Evolutionary conservation across 2,888 invertebrate species (phyloP), one percentile per base, ranked within the genome.

Genomic region (Caradrina kadenii): DNA sequence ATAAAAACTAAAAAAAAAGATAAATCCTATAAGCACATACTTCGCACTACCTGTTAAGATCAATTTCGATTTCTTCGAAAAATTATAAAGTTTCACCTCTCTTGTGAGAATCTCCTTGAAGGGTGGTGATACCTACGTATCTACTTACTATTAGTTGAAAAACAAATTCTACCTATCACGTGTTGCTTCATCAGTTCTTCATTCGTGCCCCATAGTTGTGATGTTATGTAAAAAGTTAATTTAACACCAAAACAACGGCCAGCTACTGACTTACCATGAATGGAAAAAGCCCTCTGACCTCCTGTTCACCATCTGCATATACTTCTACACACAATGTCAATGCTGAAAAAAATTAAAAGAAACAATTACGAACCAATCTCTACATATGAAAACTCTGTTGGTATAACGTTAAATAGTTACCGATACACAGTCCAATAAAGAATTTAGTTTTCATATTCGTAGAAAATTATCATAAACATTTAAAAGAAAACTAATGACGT

Each of bases 221-320:
- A 42, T 19, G 19, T 56, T 31, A 39, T 10, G 15, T 26, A 11
- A 52, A 31, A n/a, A 19, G 11, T n/a, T n/a, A 35, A 59, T 58
- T 50, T 53, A n/a, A 48, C 66, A 74, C 53, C 15, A 67, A 54
- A 63, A 6, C 10, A 49, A 65, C 45, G 50, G 15, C 31, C n/a
- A 54, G 65, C 4, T 31, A 65, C 6, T 31, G 15, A 77, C 89
- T 84, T 84, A 95, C 95, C 95, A 94, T 94, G 66, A 82, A 95
- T 1, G 93, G 92, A 76, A 76, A 93, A 10, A 73, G 60, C 22
- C 93, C 93, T 81, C 88, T 92, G 67, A 93, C 87, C 74, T 89
- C 90, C 83, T 88, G 88, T 58, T 90, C 91, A 73, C 79, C 85
- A 49, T 91, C 90, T 17, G 91, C 91, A 54, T 83, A 79, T 52